Evolutionary conservation across 2,888 invertebrate genomes (phyloP).

Genomic region (Cybosia mesomella): DNA sequence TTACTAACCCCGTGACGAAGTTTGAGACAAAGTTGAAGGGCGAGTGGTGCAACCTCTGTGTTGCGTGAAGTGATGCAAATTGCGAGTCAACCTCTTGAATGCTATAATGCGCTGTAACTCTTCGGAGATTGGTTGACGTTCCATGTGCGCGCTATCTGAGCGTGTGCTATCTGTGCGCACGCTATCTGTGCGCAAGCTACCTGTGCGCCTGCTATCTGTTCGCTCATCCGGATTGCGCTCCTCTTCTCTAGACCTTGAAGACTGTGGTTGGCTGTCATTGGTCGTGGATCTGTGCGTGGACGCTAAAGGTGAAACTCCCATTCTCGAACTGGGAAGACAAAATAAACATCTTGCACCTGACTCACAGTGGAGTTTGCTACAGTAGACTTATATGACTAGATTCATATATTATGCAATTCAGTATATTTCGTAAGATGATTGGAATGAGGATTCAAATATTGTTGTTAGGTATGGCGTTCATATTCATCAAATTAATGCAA

Average conservation of each 20-base stretch:
- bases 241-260: constrained; percentile 3
- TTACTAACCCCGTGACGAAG: constrained; percentile 13
- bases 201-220: constrained; percentile 26
- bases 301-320: constrained; percentile 25
- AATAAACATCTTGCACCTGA: no score
- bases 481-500: no score
- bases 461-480: no score
- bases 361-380: no score
- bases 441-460: no score
- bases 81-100: constrained; percentile 58
- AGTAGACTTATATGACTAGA: no score
- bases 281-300: constrained; percentile 22
- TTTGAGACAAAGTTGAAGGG: not conserved
- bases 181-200: constrained; percentile 21
- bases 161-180: constrained; percentile 21
- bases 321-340: constrained; percentile 28
- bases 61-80: constrained; percentile 36
- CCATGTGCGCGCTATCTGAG: constrained; percentile 14
- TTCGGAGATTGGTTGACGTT: constrained; percentile 26
- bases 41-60: constrained; percentile 17
- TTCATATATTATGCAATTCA: no score
- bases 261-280: not conserved
- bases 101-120: constrained; percentile 61
- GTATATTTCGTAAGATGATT: no score
- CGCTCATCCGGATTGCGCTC: constrained; percentile 17